Base-by-base conservation (phyloP, 2,113 vertebrate genomes). In the Pollimyrus isidori region DNA sequence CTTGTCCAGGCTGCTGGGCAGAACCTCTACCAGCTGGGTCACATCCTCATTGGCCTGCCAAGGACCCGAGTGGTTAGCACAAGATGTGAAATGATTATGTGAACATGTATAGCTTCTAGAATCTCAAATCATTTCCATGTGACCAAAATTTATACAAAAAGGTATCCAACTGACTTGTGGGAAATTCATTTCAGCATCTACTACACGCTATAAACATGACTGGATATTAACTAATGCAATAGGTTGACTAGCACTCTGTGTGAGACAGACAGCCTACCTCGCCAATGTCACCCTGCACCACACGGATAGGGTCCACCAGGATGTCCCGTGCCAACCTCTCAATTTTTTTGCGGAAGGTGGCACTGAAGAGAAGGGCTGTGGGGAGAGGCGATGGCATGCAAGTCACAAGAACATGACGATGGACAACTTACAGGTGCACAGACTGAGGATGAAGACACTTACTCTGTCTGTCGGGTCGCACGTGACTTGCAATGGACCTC, bases 301-400 rank as follows among this genome's bases (percentile, higher is more conserved):
- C 98, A 53, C 98, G 97, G 88, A 99, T 99, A 0, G 98, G 98
- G 92, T 99, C 98, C 0, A 97, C 95, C 91, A 99, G 93, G 92
- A 99, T 99, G 91, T 99, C 98, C 93, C 98, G 95, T 26, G 98
- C 98, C 92, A 99, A 91, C 21, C 97, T 97, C 94, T 99, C 98
- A 1, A 99, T 99, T 95, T 99, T 99, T 95, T 98, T 99, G 50
- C 98, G 96, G 93, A 99, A 99, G 0, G 98, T 99, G 90, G 98
- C 98, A 89, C 98, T 99, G 93, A 99, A 99, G 90, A 99, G 92
- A 87, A 99, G 97, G 82, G 98, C 98, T 99, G 93, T 17, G 90
- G 86, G 91, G 73, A 5, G 86, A 3, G 42, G 69, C 39, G 42
- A 87, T 69, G 83, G 46, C 23, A 56, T 1, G 48, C 1, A n/a